These are phyloP conservation scores for Odontamblyopus rebecca DNA, from an alignment of 2,797 vertebrate species.

Conservation along the genomic window DNA sequence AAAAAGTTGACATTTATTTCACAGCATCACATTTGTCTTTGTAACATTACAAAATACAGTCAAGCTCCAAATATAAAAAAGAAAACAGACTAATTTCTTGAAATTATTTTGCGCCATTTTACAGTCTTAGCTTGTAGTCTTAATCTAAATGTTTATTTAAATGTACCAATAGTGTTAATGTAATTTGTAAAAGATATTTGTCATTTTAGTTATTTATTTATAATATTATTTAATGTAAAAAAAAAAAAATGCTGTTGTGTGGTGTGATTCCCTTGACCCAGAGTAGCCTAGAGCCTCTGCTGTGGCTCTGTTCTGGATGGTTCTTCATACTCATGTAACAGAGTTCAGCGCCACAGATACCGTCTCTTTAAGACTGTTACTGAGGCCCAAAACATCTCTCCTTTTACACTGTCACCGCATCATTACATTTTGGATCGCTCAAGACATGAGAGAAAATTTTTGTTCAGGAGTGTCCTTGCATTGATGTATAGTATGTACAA, in stretches of 20 bases:
- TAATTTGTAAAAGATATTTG: background rate
- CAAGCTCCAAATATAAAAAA: no score
- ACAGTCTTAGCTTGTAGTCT: background rate
- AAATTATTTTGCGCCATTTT: background rate
- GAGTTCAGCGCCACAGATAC: constrained; percentile 69
- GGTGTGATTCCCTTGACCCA: constrained; percentile 29
- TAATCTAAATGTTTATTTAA: background rate
- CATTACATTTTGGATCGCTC: constrained; percentile 55
- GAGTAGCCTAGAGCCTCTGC: constrained; percentile 52
- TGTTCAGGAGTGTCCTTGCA: constrained; percentile 40
- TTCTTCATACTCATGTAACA: constrained; percentile 61
- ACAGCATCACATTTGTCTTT: no score
- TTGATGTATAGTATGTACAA: background rate
- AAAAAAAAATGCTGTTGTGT: no score
- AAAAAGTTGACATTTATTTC: no score
- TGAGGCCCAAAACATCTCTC: constrained; percentile 69
- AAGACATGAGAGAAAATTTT: constrained; percentile 44
- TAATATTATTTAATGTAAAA: no score
- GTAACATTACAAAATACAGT: no score
- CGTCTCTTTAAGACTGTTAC: constrained; percentile 69
- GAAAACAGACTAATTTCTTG: no score
- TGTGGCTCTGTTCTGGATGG: constrained; percentile 53
- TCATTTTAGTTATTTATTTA: background rate
- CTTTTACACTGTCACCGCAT: constrained; percentile 68
- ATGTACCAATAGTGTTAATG: no score